Conservation (phyloP, 1,140 invertebrate genomes). For the Drosophila lowei region DNA sequence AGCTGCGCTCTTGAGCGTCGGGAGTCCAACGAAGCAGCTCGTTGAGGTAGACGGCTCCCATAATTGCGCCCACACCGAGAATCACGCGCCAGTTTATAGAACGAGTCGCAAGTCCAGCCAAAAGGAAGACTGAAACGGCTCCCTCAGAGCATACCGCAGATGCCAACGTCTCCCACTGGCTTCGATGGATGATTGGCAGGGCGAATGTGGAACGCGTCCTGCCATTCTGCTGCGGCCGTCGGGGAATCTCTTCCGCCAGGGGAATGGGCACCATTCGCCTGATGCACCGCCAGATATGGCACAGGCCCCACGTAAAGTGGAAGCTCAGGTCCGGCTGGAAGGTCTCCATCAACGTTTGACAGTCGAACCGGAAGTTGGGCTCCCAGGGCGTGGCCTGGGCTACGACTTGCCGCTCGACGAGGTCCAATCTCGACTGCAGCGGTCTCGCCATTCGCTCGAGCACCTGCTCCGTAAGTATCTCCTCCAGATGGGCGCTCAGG, state of each 20-base stretch:
- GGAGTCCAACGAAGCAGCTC: conserved; percentile 99
- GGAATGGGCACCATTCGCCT: conserved; percentile 84
- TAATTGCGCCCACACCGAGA: conserved; percentile 90
- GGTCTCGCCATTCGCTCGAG: conserved; percentile 92
- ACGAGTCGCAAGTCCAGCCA: conserved; percentile 94
- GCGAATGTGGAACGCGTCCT: conserved; percentile 24
- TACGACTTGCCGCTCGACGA: conserved; percentile 95
- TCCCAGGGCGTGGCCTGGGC: conserved; percentile 92
- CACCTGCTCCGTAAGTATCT: conserved; percentile 92
- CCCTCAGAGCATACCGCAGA: conserved; percentile 89
- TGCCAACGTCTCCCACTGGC: conserved; percentile 86
- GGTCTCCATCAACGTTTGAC: conserved; percentile 97
- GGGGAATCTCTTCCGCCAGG: conserved; percentile 20
- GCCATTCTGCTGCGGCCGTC: conserved; percentile 37
- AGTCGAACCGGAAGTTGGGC: conserved; percentile 94
- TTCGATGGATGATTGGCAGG: conserved; percentile 55
- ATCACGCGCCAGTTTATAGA: conserved; percentile 98
- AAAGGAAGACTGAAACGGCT: conserved; percentile 90
- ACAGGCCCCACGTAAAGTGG: conserved; percentile 94
- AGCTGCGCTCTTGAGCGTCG: conserved; percentile 95
- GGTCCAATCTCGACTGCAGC: conserved; percentile 93
- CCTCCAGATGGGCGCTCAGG: conserved; percentile 95
- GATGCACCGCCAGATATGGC: conserved; percentile 91
- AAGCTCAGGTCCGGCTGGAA: conserved; percentile 98
- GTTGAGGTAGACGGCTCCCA: conserved; percentile 96